Evolutionary conservation across 2,797 vertebrate species (phyloP), one percentile per base, ranked within the genome.

Genomic region (Tamandua tetradactyla): DNA sequence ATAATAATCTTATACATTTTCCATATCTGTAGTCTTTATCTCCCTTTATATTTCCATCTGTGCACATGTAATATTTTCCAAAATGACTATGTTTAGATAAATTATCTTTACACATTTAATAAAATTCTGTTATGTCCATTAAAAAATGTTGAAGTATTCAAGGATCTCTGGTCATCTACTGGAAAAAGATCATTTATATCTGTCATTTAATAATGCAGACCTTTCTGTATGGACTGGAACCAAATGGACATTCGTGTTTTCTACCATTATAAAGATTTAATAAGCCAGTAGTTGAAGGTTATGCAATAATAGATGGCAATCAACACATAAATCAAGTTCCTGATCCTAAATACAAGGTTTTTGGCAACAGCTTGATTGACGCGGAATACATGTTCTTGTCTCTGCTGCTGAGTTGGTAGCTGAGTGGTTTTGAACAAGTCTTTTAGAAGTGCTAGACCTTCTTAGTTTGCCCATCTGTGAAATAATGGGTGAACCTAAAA

Each of bases 321-420:
- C 96, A 96, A 97, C 64, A 96, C 59, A 96, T 84, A 97, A 97
- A 98, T 98, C 96, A 96, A 93, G 93, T 97, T 95, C 96, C 84
- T 76, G 87, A 96, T 98, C 94, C 97, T 96, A 97, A 97, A 96
- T 90, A 94, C 71, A 96, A 95, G 94, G 15, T 14, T 14, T 74
- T 84, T 78, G 49, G n/a, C 9, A 87, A 6, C 25, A 44, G 30
- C 59, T n/a, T 5, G 27, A 78, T 69, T 52, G 69, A 42, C 13
- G 37, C 72, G 27, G 32, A 74, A 27, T 55, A 61, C 69, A 25
- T 64, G 35, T 37, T 75, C 42, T 52, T 62, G 22, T 80, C 84
- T 42, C n/a, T 74, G 11, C 5, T 6, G 9, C 74, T 49, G 49
- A 15, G 14, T 68, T 85, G n/a, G 14, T 59, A 35, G 17, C 42